Conservation (phyloP, 2,113 vertebrate species). For the Ptychochromis oligacanthus region DNA sequence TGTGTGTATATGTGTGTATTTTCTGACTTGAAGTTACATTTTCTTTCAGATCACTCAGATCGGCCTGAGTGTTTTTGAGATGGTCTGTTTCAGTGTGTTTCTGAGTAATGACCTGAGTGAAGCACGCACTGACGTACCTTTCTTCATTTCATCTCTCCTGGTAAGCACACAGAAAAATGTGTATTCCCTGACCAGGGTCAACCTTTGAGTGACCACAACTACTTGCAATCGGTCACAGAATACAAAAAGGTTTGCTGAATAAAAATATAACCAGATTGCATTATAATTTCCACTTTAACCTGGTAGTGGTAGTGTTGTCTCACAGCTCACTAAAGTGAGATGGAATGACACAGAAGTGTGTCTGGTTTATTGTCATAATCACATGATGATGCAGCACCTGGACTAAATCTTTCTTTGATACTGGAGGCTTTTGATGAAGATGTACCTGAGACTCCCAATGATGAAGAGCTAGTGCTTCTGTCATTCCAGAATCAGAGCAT, state of each 20-base stretch:
- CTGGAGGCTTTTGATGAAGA: too few relatives aligned
- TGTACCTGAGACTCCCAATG: too few relatives aligned
- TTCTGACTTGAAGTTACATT: background rate
- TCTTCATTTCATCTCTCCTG: constrained; percentile 39
- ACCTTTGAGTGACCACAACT: background rate
- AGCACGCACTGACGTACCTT: fast-evolving
- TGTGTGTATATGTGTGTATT: background rate
- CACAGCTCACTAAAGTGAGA: too few relatives aligned
- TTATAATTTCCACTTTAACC: background rate
- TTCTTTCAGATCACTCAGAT: constrained; percentile 73
- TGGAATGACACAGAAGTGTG: too few relatives aligned
- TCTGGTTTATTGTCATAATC: too few relatives aligned
- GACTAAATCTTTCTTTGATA: background rate
- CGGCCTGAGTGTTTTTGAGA: constrained; percentile 56
- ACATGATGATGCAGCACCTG: too few relatives aligned
- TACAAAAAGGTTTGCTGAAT: background rate
- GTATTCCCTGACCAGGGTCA: too few relatives aligned
- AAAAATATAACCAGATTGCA: background rate
- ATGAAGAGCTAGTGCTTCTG: too few relatives aligned
- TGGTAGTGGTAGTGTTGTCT: too few relatives aligned
- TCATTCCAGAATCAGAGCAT: too few relatives aligned
- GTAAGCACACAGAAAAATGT: too few relatives aligned
- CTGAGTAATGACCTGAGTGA: fast-evolving
- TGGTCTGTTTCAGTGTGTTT: constrained; percentile 13
- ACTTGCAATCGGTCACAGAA: background rate